Percentiles rank a stretch among this genome's conserved stretches.
Evolutionary conservation across 2,113 vertebrate species (phyloP).

Genomic region (Zosterops lateralis): DNA sequence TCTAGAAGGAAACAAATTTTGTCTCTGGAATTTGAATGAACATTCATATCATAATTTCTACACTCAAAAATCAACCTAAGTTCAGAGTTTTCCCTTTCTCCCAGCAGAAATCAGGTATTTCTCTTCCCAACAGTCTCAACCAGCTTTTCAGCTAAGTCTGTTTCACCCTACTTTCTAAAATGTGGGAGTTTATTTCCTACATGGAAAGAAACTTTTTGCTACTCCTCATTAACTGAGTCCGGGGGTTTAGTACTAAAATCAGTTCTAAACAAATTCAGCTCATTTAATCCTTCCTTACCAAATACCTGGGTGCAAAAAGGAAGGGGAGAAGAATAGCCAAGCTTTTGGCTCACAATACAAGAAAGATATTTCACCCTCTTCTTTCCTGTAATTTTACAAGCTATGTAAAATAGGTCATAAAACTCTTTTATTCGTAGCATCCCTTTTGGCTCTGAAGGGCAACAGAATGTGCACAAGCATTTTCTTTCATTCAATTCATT

Average conservation of each 20-base stretch:
- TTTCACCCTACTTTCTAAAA: neutral
- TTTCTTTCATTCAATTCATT: neutral
- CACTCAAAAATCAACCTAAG: neutral
- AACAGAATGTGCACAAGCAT: neutral
- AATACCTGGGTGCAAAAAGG: neutral
- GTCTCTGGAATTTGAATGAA: neutral
- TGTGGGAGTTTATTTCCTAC: neutral
- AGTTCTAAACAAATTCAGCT: neutral
- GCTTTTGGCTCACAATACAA: neutral
- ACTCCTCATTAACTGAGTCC: neutral
- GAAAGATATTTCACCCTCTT: neutral
- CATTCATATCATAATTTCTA: neutral
- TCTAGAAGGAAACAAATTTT: neutral
- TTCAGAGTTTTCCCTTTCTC: neutral
- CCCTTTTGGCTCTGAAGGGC: neutral
- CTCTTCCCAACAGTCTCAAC: neutral
- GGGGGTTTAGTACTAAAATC: neutral
- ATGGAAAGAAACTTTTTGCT: neutral
- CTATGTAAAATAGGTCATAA: neutral
- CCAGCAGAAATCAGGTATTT: neutral
- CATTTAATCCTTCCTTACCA: neutral
- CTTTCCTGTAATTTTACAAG: neutral
- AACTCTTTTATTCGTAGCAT: neutral
- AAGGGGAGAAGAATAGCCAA: neutral
- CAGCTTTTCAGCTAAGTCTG: neutral